Base-by-base conservation (phyloP, 2,797 vertebrate genomes). In the Melanitta fusca region DNA sequence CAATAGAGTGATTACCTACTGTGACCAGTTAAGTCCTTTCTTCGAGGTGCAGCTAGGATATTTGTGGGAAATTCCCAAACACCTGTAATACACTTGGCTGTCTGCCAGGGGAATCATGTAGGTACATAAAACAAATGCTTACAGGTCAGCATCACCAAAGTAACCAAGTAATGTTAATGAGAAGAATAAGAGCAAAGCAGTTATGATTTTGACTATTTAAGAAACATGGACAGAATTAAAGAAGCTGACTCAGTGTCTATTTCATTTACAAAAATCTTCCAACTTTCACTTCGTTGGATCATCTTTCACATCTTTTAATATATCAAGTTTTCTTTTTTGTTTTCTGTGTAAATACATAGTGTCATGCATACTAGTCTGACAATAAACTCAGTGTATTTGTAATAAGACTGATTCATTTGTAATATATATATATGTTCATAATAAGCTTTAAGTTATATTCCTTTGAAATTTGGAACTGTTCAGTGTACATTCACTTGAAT, bases 21-120 rank as follows among this genome's bases (percentile, higher is more conserved):
- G 14, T 1, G 43, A 54, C 68, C 34, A 56, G 18, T 51, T 73
- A 91, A 78, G 61, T 69, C 68, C 49, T 74, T 87, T 41, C 69
- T 91, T 89, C 43, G 45, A 89, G 28, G 25, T 51, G 65, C 20
- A 82, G 21, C 17, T 83, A 61, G 75, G 88, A 36, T 85, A 93
- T 78, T 57, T 90, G 73, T 82, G 78, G 83, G 68, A 96, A 91
- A 70, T 80, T 41, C 39, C 30, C 57, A 34, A 92, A 66, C 51
- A 72, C 36, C n/a, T 80, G 34, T 21, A 64, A 84, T 60, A 34
- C 8, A 38, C 11, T 54, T 81, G 78, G 9, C 13, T 58, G 5
- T 82, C 18, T 90, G 6, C n/a, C 80, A 71, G 16, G 22, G 28
- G 45, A 88, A 28, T 57, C 25, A 8, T 36, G 10, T 62, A 66